Conservation (phyloP, 2,888 invertebrate species). For the Chromoteleia sp. region DNA sequence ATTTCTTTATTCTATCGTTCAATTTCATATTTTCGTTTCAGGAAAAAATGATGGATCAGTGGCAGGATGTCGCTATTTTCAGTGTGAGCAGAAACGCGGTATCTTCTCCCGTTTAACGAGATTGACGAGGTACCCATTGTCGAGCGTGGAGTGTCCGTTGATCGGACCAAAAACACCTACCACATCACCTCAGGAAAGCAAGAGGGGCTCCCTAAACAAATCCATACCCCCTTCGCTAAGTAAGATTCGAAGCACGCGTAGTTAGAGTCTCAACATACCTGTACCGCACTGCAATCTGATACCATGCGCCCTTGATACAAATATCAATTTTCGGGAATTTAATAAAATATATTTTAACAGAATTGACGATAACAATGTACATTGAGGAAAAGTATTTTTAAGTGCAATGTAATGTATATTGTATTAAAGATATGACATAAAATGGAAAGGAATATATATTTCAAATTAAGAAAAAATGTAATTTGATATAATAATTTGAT, state of each 20-base stretch:
- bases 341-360: neutral
- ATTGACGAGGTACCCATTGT: constrained; percentile 90
- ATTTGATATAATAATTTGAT: too few relatives aligned
- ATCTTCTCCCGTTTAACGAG: constrained; percentile 96
- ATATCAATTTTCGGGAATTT: constrained; percentile 45
- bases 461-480: too few relatives aligned
- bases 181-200: constrained; percentile 84
- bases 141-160: constrained; percentile 85
- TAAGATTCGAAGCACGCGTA: constrained; percentile 78
- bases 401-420: too few relatives aligned
- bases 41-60: constrained; percentile 99
- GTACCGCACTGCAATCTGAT: constrained; percentile 14
- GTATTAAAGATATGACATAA: too few relatives aligned
- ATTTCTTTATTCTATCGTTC: too few relatives aligned
- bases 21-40: constrained; percentile 83
- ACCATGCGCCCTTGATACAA: too few relatives aligned
- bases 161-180: constrained; percentile 74
- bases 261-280: constrained; percentile 55
- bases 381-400: too few relatives aligned
- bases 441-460: too few relatives aligned
- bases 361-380: too few relatives aligned
- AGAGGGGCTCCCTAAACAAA: constrained; percentile 84
- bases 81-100: constrained; percentile 96
- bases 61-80: constrained; percentile 96
- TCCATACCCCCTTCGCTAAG: constrained; percentile 82